A percentile compares a stretch with the other conserved stretches of the same genome.
Conservation (phyloP, 2,113 vertebrate genomes). For the Urocynchramus pylzowi region DNA sequence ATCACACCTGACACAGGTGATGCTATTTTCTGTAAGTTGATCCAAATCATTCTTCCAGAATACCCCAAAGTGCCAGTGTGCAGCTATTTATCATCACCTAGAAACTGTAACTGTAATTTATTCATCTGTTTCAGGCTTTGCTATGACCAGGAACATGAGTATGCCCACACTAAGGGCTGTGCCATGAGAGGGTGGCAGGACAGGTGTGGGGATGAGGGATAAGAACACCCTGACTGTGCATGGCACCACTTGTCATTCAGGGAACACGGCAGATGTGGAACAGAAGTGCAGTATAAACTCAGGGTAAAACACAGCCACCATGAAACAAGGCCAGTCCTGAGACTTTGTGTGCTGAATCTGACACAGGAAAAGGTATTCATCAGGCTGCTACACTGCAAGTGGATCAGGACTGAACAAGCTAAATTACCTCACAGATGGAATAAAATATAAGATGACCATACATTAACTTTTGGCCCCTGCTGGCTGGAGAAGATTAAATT, state of each 20-base stretch:
- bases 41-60: neutral
- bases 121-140: neutral
- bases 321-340: neutral
- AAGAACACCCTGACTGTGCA: neutral
- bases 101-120: neutral
- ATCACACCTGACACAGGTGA: neutral
- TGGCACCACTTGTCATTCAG: accelerated
- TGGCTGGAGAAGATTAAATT: neutral
- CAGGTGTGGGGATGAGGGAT: accelerated
- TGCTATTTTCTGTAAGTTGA: neutral
- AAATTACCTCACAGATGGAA: neutral
- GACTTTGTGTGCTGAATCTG: neutral
- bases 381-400: neutral
- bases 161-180: neutral
- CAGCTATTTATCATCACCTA: neutral
- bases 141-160: neutral
- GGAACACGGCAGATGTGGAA: neutral
- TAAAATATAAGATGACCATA: neutral
- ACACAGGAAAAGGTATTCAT: neutral
- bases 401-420: neutral
- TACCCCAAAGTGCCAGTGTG: neutral
- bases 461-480: neutral
- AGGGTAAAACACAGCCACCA: neutral
- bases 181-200: neutral
- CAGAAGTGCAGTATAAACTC: neutral